Conservation (phyloP, 1,140 invertebrate species). For the Limonius californicus region DNA sequence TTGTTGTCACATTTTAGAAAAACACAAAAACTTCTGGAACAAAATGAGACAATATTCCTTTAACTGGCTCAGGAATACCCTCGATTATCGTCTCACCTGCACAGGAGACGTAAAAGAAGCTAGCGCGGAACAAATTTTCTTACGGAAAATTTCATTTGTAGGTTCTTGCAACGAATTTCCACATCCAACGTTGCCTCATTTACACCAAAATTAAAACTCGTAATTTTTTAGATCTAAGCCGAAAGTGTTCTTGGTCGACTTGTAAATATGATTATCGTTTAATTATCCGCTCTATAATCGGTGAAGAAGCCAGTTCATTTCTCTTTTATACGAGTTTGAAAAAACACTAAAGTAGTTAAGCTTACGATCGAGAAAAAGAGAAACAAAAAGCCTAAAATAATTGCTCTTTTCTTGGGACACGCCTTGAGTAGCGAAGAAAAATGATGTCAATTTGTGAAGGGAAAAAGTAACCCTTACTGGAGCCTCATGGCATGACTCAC, state of each 20-base stretch:
- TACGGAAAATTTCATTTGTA: too few relatives aligned
- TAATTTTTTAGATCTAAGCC: too few relatives aligned
- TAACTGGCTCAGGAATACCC: too few relatives aligned
- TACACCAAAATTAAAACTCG: too few relatives aligned
- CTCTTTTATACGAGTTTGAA: neutral
- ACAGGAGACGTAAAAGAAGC: too few relatives aligned
- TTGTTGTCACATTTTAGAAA: conserved; percentile 1
- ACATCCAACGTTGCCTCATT: too few relatives aligned
- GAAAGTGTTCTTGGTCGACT: too few relatives aligned
- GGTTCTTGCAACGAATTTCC: too few relatives aligned
- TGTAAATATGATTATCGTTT: neutral
- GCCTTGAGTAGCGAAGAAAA: conserved; percentile 4
- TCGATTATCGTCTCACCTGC: neutral
- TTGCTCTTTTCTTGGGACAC: conserved; percentile 3
- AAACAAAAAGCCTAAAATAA: neutral
- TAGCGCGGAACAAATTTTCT: too few relatives aligned
- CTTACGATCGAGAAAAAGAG: neutral
- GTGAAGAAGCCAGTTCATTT: too few relatives aligned
- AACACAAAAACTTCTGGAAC: neutral
- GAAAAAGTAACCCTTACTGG: neutral
- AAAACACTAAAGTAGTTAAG: conserved; percentile 5
- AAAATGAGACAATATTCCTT: neutral
- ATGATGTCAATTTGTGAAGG: conserved; percentile 6
- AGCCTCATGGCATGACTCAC: too few relatives aligned
- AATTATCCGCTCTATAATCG: neutral